These are phyloP conservation scores for Strongylocentrotus purpuratus DNA, from an alignment of 35 echinoderm and acorn worm species.

Conservation along the genomic window DNA sequence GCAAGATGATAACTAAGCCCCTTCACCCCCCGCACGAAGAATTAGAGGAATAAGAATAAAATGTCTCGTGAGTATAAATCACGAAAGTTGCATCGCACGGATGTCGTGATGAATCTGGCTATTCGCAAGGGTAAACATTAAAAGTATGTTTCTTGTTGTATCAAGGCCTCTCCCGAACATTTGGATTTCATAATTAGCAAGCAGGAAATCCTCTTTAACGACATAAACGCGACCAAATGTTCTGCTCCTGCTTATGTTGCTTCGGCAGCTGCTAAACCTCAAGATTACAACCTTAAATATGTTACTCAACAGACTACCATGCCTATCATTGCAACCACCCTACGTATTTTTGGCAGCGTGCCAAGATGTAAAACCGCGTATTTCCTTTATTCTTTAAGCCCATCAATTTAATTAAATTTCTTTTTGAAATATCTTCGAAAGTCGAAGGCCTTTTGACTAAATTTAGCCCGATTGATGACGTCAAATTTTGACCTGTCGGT, in stretches of 20 bases:
- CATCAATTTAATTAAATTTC: neutral
- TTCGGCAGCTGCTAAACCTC: neutral
- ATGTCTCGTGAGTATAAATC: neutral
- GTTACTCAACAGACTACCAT: neutral
- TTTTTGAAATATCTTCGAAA: neutral
- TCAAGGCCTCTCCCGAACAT: no score
- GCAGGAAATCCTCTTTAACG: neutral
- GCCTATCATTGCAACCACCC: neutral
- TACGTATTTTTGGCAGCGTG: neutral
- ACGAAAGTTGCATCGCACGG: neutral
- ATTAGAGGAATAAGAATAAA: neutral
- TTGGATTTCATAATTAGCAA: neutral
- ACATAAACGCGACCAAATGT: neutral
- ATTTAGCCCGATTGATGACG: constrained; percentile 17
- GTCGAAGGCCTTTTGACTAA: neutral
- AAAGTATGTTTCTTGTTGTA: neutral
- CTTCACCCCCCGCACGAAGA: no score
- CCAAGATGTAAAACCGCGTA: neutral
- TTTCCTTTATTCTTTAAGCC: neutral
- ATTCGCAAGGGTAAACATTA: neutral
- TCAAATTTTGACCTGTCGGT: neutral
- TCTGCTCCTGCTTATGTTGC: neutral
- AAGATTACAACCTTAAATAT: neutral
- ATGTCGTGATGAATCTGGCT: neutral
- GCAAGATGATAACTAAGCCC: no score